A percentile compares a stretch with the other conserved stretches of the same genome.
Conservation (phyloP, 2,888 invertebrate genomes). For the Drosophila longiperda region DNA sequence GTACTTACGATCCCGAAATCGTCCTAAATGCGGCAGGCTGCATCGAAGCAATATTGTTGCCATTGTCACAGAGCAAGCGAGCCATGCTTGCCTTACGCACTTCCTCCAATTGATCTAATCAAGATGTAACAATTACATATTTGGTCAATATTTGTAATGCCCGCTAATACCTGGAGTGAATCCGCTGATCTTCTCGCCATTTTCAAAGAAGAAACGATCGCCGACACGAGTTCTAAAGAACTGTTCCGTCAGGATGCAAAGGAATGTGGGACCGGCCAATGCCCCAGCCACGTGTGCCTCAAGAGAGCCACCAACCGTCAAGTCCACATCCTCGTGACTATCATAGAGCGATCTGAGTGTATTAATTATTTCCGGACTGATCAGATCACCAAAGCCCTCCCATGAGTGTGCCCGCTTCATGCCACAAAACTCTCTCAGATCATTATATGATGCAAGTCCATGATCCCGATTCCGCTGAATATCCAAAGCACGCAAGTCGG, state of each 20-base stretch:
- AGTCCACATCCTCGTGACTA: slow-evolving; percentile 92
- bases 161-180: slow-evolving; percentile 87
- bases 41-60: slow-evolving; percentile 88
- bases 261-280: slow-evolving; percentile 93
- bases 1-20: slow-evolving; percentile 87
- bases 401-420: slow-evolving; percentile 89
- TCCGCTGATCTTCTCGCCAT: slow-evolving; percentile 87
- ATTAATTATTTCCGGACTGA: slow-evolving; percentile 87
- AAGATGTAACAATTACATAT: background rate
- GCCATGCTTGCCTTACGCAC: slow-evolving; percentile 92
- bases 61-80: slow-evolving; percentile 92
- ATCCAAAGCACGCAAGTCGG: slow-evolving; percentile 92
- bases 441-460: slow-evolving; percentile 92
- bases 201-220: slow-evolving; percentile 94
- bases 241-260: slow-evolving; percentile 94
- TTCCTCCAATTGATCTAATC: slow-evolving; percentile 89
- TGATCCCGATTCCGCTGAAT: slow-evolving; percentile 95
- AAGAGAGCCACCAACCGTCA: slow-evolving; percentile 93
- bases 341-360: slow-evolving; percentile 89
- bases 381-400: slow-evolving; percentile 89
- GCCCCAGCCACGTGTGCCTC: slow-evolving; percentile 92
- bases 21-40: slow-evolving; percentile 89
- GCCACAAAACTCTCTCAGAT: slow-evolving; percentile 91
- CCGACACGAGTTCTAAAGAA: slow-evolving; percentile 94
- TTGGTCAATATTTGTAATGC: background rate